A percentile compares a stretch with the other conserved stretches of the same genome.
These are phyloP conservation scores for Oncorhynchus kisutch DNA, from an alignment of 2,113 vertebrate species.

Conservation along the genomic window DNA sequence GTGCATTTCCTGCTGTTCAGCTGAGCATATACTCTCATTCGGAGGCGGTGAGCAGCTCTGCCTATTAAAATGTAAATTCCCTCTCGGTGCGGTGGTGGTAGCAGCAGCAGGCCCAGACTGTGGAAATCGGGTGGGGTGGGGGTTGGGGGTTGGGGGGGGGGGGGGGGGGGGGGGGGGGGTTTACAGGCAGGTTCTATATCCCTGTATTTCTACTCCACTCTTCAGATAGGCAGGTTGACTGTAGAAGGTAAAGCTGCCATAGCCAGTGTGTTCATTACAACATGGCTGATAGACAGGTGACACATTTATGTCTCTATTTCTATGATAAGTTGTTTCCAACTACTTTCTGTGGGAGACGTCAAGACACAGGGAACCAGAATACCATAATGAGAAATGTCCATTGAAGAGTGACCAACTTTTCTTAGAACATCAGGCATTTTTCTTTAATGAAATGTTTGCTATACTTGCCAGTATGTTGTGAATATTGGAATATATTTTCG, in stretches of 20 bases:
- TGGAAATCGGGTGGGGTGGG: conserved; percentile 56
- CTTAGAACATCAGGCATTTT: neutral
- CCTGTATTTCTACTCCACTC: conserved; percentile 25
- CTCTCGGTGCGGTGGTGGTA: conserved; percentile 59
- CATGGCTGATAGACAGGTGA: too few relatives aligned
- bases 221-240: conserved; percentile 47
- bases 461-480: neutral
- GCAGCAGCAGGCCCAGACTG: conserved; percentile 57
- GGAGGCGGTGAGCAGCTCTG: conserved; percentile 72
- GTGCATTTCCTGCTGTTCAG: conserved; percentile 75
- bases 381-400: too few relatives aligned
- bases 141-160: too few relatives aligned
- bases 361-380: too few relatives aligned
- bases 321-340: too few relatives aligned
- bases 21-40: conserved; percentile 76
- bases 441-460: neutral
- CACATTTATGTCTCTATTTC: too few relatives aligned
- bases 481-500: neutral
- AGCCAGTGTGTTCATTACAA: conserved; percentile 18
- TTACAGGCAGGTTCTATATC: conserved; percentile 56
- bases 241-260: conserved; percentile 43
- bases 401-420: too few relatives aligned
- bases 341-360: too few relatives aligned
- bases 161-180: conserved; percentile 32
- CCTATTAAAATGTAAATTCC: conserved; percentile 86